Percentiles rank a stretch among this genome's conserved stretches.
phyloP scores from a whole-genome alignment of 2,888 invertebrate species.

The Lottia scabra region DNA sequence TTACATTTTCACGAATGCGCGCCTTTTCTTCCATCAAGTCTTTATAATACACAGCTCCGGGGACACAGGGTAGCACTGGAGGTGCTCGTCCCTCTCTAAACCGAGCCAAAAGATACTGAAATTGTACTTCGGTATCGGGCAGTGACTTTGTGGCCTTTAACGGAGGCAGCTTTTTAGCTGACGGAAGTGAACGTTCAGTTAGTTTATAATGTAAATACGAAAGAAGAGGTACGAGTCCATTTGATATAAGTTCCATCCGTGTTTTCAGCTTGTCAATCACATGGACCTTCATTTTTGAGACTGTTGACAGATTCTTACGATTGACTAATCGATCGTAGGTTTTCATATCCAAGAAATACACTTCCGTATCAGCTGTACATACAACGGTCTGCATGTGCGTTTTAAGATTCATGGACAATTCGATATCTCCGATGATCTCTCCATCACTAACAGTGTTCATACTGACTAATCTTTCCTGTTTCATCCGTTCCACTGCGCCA shows the following conservation, averaged over 20 bases:
- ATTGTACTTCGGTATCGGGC: slow-evolving; percentile 50
- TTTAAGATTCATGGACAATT: slow-evolving; percentile 41
- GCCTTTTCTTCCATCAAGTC: slow-evolving; percentile 63
- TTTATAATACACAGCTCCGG: slow-evolving; percentile 58
- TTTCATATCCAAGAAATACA: slow-evolving; percentile 62
- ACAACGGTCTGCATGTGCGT: slow-evolving; percentile 62
- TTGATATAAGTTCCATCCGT: slow-evolving; percentile 46
- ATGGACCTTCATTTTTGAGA: slow-evolving; percentile 49
- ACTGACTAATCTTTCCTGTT: slow-evolving; percentile 47
- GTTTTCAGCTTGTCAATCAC: slow-evolving; percentile 53
- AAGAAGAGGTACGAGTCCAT: slow-evolving; percentile 52
- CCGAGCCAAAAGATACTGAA: slow-evolving; percentile 48
- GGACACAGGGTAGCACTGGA: slow-evolving; percentile 43
- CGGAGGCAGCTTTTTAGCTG: slow-evolving; percentile 42
- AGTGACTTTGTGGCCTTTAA: slow-evolving; percentile 51
- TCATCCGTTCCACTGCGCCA: slow-evolving; percentile 57
- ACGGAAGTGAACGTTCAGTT: slow-evolving; percentile 46
- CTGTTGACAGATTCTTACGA: slow-evolving; percentile 48
- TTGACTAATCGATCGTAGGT: slow-evolving; percentile 63
- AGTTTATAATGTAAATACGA: slow-evolving; percentile 54
- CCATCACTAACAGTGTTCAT: slow-evolving; percentile 56
- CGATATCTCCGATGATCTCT: slow-evolving; percentile 62
- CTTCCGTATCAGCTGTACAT: slow-evolving; percentile 58
- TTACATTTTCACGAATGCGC: slow-evolving; percentile 39
- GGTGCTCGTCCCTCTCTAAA: slow-evolving; percentile 52